Percentiles rank a stretch among this genome's conserved stretches.
These are phyloP conservation scores for Lineus longissimus DNA, from an alignment of 1,140 invertebrate genomes.

Conservation along the genomic window DNA sequence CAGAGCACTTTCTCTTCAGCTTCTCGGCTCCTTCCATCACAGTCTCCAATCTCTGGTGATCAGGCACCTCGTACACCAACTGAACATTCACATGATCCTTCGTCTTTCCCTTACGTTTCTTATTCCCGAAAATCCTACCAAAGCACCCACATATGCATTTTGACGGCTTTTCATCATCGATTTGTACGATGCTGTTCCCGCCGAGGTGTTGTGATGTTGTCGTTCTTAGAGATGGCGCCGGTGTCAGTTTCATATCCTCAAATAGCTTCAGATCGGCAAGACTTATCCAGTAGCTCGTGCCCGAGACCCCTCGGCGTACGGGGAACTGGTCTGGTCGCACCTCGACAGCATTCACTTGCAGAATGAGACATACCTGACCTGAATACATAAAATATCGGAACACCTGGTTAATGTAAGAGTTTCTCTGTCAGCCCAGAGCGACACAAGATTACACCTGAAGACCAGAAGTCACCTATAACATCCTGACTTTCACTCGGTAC, in stretches of 20 bases:
- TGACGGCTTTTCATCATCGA: background rate
- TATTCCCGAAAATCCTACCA: background rate
- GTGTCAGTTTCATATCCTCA: background rate
- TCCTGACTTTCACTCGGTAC: too few species aligned
- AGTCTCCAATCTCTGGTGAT: too few species aligned
- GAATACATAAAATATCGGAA: slow-evolving; percentile 13
- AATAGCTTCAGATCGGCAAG: slow-evolving; percentile 4
- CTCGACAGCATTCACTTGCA: slow-evolving; percentile 30
- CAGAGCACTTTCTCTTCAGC: too few species aligned
- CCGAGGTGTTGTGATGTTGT: background rate
- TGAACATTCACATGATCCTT: too few species aligned
- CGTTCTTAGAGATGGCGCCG: background rate
- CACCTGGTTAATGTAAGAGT: background rate
- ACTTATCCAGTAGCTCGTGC: slow-evolving; percentile 5
- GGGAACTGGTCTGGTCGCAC: slow-evolving; percentile 7
- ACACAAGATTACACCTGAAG: too few species aligned
- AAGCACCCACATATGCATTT: background rate
- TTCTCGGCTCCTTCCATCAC: too few species aligned
- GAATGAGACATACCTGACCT: slow-evolving; percentile 33
- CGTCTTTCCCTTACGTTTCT: background rate
- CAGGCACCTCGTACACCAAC: too few species aligned
- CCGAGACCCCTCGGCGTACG: background rate
- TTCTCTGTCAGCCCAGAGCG: too few species aligned
- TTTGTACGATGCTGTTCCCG: background rate
- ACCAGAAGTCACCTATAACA: too few species aligned